Percentiles rank a stretch among this genome's conserved stretches.
phyloP scores from a whole-genome alignment of 2,888 invertebrate species.

The Helicoverpa assulta region DNA sequence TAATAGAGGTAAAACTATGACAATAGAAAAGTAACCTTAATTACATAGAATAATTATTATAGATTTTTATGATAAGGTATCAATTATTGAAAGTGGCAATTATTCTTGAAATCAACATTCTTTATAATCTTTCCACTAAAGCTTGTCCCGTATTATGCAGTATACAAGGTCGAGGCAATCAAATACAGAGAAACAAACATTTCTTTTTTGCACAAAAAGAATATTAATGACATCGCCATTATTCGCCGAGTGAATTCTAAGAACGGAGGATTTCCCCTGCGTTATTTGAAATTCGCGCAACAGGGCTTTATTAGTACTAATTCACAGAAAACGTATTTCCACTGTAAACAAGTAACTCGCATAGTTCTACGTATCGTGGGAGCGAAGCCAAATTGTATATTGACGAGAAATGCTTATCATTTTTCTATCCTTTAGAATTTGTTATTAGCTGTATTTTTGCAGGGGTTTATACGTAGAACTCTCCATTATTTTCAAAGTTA shows the following conservation, averaged over 20 bases:
- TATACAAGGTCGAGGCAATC: slow-evolving; percentile 21
- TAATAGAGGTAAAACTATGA: too few relatives aligned
- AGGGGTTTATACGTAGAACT: neutral
- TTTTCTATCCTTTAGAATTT: neutral
- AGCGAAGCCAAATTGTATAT: slow-evolving; percentile 55
- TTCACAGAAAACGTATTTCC: slow-evolving; percentile 60
- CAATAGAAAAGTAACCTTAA: too few relatives aligned
- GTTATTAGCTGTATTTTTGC: neutral
- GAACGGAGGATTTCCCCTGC: slow-evolving; percentile 51
- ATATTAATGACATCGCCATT: slow-evolving; percentile 14
- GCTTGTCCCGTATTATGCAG: neutral
- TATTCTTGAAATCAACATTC: neutral
- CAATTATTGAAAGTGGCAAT: too few relatives aligned
- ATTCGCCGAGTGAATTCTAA: slow-evolving; percentile 39
- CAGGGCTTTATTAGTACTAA: slow-evolving; percentile 48
- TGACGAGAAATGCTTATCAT: slow-evolving; percentile 6
- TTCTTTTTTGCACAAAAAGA: neutral
- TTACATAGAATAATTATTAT: too few relatives aligned
- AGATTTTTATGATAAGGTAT: too few relatives aligned
- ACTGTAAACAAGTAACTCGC: slow-evolving; percentile 50
- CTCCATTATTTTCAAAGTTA: too few relatives aligned
- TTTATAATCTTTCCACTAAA: neutral
- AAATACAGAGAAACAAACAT: slow-evolving; percentile 9
- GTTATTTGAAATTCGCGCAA: slow-evolving; percentile 53
- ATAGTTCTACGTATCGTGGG: slow-evolving; percentile 59